Evolutionary conservation across 2,888 invertebrate species (phyloP).

Genomic region (Hetaerina titia): DNA sequence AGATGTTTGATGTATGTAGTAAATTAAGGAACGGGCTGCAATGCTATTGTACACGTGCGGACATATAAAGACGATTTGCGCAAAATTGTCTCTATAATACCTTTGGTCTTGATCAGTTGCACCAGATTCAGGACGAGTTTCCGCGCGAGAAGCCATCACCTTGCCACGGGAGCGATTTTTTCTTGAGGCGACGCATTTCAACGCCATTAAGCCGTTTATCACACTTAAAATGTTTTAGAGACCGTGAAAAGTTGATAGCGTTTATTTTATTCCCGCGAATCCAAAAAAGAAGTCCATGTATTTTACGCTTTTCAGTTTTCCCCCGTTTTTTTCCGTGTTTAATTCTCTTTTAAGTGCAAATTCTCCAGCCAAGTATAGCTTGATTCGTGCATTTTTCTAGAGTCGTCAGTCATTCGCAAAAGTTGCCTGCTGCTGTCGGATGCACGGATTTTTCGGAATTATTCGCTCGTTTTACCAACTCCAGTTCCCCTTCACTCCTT

Average conservation of each 20-base stretch:
- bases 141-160: background rate
- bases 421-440: background rate
- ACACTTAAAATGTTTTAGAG: background rate
- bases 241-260: background rate
- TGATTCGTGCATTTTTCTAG: background rate
- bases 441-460: background rate
- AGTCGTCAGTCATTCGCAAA: background rate
- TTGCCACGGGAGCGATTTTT: background rate
- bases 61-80: too few species aligned
- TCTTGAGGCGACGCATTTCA: background rate
- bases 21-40: too few species aligned
- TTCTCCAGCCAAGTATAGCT: background rate
- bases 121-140: background rate
- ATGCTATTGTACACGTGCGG: too few species aligned
- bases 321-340: background rate
- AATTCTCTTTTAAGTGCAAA: background rate
- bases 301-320: background rate
- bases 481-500: background rate
- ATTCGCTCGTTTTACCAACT: background rate
- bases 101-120: background rate
- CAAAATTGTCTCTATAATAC: background rate
- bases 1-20: too few species aligned
- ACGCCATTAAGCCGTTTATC: background rate
- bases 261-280: background rate
- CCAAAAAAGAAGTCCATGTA: background rate